phyloP scores from a whole-genome alignment of 2,113 vertebrate genomes.

The Mixornis gularis region DNA sequence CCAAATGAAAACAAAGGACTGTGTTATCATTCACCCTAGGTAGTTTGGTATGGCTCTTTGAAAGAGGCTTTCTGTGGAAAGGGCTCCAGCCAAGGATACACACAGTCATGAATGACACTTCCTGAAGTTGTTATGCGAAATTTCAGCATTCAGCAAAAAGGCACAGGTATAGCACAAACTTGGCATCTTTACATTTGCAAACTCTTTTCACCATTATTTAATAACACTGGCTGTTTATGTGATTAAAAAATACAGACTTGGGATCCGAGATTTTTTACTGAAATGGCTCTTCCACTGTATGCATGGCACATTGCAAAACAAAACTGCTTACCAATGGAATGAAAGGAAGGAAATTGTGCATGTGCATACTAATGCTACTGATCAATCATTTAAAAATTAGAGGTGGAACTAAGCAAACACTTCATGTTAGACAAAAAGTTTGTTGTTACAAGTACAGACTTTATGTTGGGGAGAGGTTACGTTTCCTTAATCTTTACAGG shows the following conservation, averaged over 20 bases:
- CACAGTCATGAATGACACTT: neutral
- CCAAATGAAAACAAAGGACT: neutral
- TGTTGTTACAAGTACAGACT: constrained; percentile 13
- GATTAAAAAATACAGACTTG: neutral
- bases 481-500: constrained; percentile 10
- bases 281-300: neutral
- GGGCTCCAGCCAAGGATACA: neutral
- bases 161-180: neutral
- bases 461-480: neutral
- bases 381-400: neutral
- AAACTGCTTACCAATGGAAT: neutral
- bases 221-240: neutral
- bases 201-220: neutral
- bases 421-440: neutral
- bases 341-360: neutral
- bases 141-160: neutral
- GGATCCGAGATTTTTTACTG: neutral
- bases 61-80: neutral
- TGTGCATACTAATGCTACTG: neutral
- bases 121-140: neutral
- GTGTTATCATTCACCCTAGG: neutral
- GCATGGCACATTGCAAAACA: neutral
- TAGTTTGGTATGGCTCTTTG: neutral
- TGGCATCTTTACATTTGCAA: neutral
- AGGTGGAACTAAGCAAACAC: neutral